Evolutionary conservation across 2,888 invertebrate species (phyloP), one percentile per base, ranked within the genome.

Genomic region (Drosophila falleni): DNA sequence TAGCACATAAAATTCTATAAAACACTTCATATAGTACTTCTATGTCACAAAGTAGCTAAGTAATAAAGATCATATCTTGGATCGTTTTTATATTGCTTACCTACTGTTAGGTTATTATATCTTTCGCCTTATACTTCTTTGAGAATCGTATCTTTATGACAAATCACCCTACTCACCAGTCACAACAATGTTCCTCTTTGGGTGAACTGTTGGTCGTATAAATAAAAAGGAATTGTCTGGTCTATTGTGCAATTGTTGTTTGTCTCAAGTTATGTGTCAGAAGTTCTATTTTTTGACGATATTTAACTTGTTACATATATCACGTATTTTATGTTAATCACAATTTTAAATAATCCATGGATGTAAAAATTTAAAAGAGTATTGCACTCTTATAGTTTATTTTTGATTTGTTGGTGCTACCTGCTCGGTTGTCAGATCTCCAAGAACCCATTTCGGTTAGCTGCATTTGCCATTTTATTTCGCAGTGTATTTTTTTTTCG

Each of bases 391-490:
- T 59, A 42, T 39, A 50, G 44, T 61, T 41, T 15, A 41, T 39
- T 64, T 61, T 41, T 15, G 41, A 41, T 64, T 61, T 61, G 47
- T 42, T 49, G 37, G 50, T 51, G 31, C 53, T 78, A 78, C 78
- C 67, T 66, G 37, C 47, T 11, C 39, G 16, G 13, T 16, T 41
- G 58, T 15, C 47, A 44, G 29, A 47, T 41, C 58, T 33, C 16
- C 5, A 23, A 10, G 23, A 13, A 29, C 9, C 29, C 42, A 46
- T 19, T 56, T 41, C 31, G 23, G 29, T 60, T 53, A 23, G 23
- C 53, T 65, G 65, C 47, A 54, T 49, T 49, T 51, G 47, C 29
- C 63, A 51, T 44, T 64, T 76, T 35, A 50, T 50, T 70, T 26
- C 39, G 19, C 35, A n/a, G 33, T 64, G 31, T 64, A 15, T 59